phyloP scores from a whole-genome alignment of 1,140 invertebrate genomes.

The Drosophila tani region DNA sequence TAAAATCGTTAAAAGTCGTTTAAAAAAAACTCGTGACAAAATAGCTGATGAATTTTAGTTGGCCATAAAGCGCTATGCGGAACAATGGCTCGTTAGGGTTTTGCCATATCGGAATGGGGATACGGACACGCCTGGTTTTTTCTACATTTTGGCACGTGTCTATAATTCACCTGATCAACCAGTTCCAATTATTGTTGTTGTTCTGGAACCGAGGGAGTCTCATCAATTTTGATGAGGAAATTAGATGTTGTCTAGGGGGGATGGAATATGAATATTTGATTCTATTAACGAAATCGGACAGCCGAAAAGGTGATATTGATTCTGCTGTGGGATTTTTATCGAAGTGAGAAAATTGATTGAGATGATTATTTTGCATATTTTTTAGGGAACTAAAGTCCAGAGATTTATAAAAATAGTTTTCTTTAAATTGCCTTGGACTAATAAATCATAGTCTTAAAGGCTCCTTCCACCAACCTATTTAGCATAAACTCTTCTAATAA shows the following conservation, averaged over 20 bases:
- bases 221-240: conserved; percentile 35
- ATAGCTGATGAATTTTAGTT: conserved; percentile 46
- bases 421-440: background rate
- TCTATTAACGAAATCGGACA: conserved; percentile 33
- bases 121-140: conserved; percentile 33
- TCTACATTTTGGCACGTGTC: conserved; percentile 36
- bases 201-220: background rate
- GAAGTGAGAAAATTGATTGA: conserved; percentile 15
- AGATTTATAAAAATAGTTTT: background rate
- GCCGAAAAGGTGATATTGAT: conserved; percentile 20
- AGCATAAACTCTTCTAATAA: conserved; percentile 45
- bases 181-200: conserved; percentile 29
- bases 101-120: conserved; percentile 27
- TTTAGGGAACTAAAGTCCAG: background rate
- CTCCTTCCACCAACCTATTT: conserved; percentile 12
- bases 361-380: conserved; percentile 13
- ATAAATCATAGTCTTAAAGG: conserved; percentile 27
- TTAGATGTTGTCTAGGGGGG: conserved; percentile 26
- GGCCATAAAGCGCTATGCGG: conserved; percentile 23
- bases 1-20: conserved; percentile 41
- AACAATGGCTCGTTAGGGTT: conserved; percentile 57
- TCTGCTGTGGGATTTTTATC: background rate
- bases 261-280: conserved; percentile 44
- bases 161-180: conserved; percentile 49
- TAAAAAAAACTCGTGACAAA: conserved; percentile 35